phyloP scores from a whole-genome alignment of 2,797 vertebrate species.

The Pseudopleuronectes americanus region DNA sequence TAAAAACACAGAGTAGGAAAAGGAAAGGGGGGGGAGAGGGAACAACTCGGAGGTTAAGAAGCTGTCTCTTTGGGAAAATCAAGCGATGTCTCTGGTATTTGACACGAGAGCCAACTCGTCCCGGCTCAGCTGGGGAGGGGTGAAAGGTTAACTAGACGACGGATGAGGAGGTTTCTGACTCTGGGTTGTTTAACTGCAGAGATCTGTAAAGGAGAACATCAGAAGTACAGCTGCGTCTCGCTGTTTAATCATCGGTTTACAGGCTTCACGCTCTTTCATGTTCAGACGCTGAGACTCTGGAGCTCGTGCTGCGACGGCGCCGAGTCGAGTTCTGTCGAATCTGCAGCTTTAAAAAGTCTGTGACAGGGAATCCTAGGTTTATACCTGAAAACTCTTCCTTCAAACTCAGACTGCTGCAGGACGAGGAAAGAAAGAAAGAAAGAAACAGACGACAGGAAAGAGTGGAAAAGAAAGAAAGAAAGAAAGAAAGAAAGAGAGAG shows the following conservation, averaged over 20 bases:
- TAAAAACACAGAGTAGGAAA: no score
- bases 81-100: slow-evolving; percentile 46
- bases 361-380: no score
- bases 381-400: neutral
- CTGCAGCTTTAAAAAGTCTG: slow-evolving; percentile 2
- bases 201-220: slow-evolving; percentile 31
- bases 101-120: slow-evolving; percentile 62
- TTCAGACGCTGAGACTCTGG: slow-evolving; percentile 19
- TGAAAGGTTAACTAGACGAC: slow-evolving; percentile 33
- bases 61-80: neutral
- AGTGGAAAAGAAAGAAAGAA: neutral
- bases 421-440: no score
- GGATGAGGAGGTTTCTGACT: slow-evolving; percentile 21
- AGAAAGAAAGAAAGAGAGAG: neutral
- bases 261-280: slow-evolving; percentile 48
- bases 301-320: neutral
- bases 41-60: slow-evolving; percentile 1
- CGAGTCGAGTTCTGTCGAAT: slow-evolving; percentile 1
- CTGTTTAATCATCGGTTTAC: slow-evolving; percentile 51
- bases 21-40: neutral
- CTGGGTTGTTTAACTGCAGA: slow-evolving; percentile 36
- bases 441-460: neutral
- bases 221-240: slow-evolving; percentile 27
- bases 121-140: slow-evolving; percentile 2
- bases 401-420: neutral